phyloP scores from a whole-genome alignment of 2,888 invertebrate species.

The Drosophila siamana region DNA sequence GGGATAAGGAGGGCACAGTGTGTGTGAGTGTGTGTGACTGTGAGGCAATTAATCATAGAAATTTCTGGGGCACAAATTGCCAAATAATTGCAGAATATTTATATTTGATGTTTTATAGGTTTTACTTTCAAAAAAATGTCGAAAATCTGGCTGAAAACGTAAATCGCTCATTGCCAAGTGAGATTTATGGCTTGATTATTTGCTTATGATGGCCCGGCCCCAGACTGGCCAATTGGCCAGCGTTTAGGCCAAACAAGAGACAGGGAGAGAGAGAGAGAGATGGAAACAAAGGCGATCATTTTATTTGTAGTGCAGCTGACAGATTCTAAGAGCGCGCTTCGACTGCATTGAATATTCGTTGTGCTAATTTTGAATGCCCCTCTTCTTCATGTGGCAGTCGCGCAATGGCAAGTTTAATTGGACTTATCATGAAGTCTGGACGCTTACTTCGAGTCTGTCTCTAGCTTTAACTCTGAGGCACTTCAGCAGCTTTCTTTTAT shows the following conservation, averaged over 20 bases:
- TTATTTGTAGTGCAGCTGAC: constrained; percentile 30
- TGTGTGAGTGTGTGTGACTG: not conserved
- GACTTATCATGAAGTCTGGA: constrained; percentile 72
- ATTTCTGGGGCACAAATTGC: constrained; percentile 65
- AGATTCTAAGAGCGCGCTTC: not conserved
- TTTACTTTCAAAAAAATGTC: constrained; percentile 77
- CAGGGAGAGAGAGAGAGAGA: not conserved
- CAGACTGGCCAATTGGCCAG: constrained; percentile 49
- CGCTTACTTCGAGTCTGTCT: constrained; percentile 34
- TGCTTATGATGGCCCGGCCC: constrained; percentile 69
- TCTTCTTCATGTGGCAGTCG: constrained; percentile 34
- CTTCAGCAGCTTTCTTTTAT: constrained; percentile 77
- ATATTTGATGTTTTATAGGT: constrained; percentile 14
- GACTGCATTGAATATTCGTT: constrained; percentile 36
- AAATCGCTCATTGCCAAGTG: constrained; percentile 70
- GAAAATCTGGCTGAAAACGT: constrained; percentile 60
- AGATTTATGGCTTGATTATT: constrained; percentile 79
- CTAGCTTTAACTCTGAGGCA: constrained; percentile 32
- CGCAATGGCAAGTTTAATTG: constrained; percentile 75
- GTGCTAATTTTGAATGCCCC: not conserved
- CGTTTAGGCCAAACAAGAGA: constrained; percentile 47
- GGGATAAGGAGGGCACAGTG: constrained; percentile 42
- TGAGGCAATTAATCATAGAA: constrained; percentile 70
- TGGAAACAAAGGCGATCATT: constrained; percentile 35
- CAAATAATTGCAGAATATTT: constrained; percentile 69